phyloP scores from a whole-genome alignment of 1,140 invertebrate species.

The Lutraria rhynchaena region DNA sequence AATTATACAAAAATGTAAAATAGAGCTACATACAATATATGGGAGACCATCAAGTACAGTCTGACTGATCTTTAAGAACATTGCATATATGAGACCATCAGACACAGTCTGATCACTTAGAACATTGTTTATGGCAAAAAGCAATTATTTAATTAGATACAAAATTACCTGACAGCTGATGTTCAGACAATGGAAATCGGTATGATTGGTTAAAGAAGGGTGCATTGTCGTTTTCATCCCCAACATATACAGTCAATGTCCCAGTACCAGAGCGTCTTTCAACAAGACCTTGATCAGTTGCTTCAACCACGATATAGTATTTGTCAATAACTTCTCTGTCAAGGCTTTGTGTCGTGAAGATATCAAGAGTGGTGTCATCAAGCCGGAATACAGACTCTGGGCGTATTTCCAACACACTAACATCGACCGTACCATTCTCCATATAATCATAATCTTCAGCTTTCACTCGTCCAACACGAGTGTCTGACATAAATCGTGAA shows the following conservation, averaged over 20 bases:
- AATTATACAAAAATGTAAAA: too few relatives aligned
- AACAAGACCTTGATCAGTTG: slow-evolving; percentile 13
- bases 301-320: slow-evolving; percentile 29
- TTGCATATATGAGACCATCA: too few relatives aligned
- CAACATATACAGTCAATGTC: slow-evolving; percentile 96
- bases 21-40: too few relatives aligned
- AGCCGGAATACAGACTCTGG: slow-evolving; percentile 11
- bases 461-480: slow-evolving; percentile 94
- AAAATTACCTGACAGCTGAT: slow-evolving; percentile 12
- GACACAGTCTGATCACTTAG: too few relatives aligned
- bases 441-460: slow-evolving; percentile 88
- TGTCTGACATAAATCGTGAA: slow-evolving; percentile 82
- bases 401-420: not conserved
- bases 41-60: too few relatives aligned
- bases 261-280: slow-evolving; percentile 91
- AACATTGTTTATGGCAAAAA: too few relatives aligned
- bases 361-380: slow-evolving; percentile 19
- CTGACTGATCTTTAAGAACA: too few relatives aligned
- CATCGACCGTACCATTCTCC: slow-evolving; percentile 52
- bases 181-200: slow-evolving; percentile 29
- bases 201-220: slow-evolving; percentile 47
- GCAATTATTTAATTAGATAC: too few relatives aligned
- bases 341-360: slow-evolving; percentile 36
- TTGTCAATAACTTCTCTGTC: slow-evolving; percentile 42
- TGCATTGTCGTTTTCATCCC: slow-evolving; percentile 95